Evolutionary conservation across 2,113 vertebrate genomes (phyloP).

Genomic region (Ardeotis arabs): DNA sequence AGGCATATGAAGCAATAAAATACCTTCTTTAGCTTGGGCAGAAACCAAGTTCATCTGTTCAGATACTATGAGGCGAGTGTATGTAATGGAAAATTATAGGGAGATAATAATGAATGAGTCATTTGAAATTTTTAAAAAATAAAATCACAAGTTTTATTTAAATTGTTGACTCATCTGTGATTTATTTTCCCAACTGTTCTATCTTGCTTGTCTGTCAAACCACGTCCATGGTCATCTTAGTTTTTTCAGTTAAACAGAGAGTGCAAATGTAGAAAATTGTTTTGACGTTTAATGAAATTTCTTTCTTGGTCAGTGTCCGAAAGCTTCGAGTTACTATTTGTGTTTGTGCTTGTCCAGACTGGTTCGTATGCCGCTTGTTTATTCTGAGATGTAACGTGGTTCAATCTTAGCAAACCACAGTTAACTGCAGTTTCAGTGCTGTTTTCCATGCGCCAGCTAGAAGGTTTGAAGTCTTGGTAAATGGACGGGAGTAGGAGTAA

Average conservation of each 20-base stretch:
- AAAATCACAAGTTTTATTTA: constrained; percentile 60
- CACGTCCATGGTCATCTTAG: neutral
- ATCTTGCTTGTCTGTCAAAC: constrained; percentile 14
- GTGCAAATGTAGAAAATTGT: neutral
- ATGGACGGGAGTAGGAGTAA: constrained; percentile 18
- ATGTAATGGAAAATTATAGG: constrained; percentile 16
- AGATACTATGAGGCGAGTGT: neutral
- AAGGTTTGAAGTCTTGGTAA: neutral
- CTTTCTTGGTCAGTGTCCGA: neutral
- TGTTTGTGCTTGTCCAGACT: neutral
- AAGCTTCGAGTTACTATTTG: neutral
- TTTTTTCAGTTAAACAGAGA: neutral
- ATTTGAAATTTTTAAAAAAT: constrained; percentile 38
- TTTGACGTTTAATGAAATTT: neutral
- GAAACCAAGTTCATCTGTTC: constrained; percentile 40
- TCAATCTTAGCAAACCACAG: neutral
- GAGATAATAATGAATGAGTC: constrained; percentile 50
- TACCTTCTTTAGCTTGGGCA: neutral
- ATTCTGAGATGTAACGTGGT: neutral
- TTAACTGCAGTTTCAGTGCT: neutral
- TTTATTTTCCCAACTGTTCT: constrained; percentile 55
- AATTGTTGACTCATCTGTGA: constrained; percentile 59
- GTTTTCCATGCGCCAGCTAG: neutral
- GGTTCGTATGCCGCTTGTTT: neutral
- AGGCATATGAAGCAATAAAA: neutral